Percentiles rank a stretch among this genome's conserved stretches.
These are phyloP conservation scores for Rhagonycha fulva DNA, from an alignment of 2,888 invertebrate species.

Conservation along the genomic window DNA sequence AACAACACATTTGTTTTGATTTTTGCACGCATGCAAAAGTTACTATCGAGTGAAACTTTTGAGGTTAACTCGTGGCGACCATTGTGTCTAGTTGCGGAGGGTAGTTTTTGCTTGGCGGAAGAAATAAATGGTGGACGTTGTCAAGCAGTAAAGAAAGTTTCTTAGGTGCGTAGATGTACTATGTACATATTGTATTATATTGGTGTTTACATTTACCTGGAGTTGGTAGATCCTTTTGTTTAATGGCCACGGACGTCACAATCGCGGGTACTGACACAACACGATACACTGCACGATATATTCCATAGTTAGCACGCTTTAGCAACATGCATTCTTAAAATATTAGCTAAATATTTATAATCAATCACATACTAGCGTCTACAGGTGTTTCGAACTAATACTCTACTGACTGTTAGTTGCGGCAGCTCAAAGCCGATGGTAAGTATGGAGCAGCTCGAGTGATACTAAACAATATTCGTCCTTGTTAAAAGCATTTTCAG, in stretches of 20 bases:
- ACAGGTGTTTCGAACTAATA: slow-evolving; percentile 58
- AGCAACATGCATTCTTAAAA: slow-evolving; percentile 45
- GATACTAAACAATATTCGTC: slow-evolving; percentile 29
- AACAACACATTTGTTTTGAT: slow-evolving; percentile 37
- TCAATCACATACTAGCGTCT: slow-evolving; percentile 57
- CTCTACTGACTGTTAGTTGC: slow-evolving; percentile 57
- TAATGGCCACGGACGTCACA: slow-evolving; percentile 34
- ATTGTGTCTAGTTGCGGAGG: not conserved
- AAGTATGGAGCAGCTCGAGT: slow-evolving; percentile 38
- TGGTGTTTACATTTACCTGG: slow-evolving; percentile 38
- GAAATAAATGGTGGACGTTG: not conserved
- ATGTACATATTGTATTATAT: not conserved
- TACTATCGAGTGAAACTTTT: not conserved
- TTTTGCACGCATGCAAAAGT: not conserved
- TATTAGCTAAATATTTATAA: slow-evolving; percentile 39
- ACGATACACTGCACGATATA: slow-evolving; percentile 50
- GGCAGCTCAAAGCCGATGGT: slow-evolving; percentile 50
- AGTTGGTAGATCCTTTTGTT: slow-evolving; percentile 43
- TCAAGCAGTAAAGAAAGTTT: not conserved
- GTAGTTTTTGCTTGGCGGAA: not conserved
- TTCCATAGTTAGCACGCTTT: slow-evolving; percentile 47
- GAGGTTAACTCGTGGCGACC: not conserved
- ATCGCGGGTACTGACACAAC: slow-evolving; percentile 46
- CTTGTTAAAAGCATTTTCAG: slow-evolving; percentile 23
- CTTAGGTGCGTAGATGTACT: slow-evolving; percentile 6